A percentile compares a stretch with the other conserved stretches of the same genome.
These are phyloP conservation scores for Peromyscus californicus DNA, from an alignment of 2,113 vertebrate genomes.

Conservation along the genomic window DNA sequence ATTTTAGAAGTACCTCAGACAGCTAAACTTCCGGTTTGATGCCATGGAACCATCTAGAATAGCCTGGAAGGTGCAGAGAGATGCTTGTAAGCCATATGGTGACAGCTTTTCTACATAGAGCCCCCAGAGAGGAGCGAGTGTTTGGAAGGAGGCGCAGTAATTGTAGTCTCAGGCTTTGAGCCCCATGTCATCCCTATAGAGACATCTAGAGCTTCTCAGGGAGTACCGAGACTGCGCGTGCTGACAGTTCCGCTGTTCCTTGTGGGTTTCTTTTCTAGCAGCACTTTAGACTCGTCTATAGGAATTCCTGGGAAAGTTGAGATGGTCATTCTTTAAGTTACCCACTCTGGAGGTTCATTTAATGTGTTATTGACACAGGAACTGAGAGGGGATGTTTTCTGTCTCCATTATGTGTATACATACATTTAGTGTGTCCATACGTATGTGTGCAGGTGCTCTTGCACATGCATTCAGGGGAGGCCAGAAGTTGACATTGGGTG, in stretches of 20 bases:
- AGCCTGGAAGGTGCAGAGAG: background rate
- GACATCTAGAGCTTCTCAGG: background rate
- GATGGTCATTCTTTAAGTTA: slow-evolving; percentile 3
- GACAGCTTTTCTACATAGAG: background rate
- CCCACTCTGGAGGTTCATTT: background rate
- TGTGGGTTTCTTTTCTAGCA: slow-evolving; percentile 22
- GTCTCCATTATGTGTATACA: background rate
- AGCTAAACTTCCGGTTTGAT: background rate
- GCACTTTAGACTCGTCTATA: slow-evolving; percentile 12
- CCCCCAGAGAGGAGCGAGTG: background rate
- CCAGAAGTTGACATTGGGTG: background rate
- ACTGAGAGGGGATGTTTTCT: background rate
- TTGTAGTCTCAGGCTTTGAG: background rate
- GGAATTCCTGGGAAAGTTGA: slow-evolving; percentile 33
- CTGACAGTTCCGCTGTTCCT: background rate
- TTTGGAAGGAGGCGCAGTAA: slow-evolving; percentile 14
- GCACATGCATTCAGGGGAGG: background rate
- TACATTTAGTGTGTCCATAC: background rate
- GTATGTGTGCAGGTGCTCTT: background rate
- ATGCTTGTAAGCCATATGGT: slow-evolving; percentile 18
- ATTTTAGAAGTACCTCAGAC: background rate
- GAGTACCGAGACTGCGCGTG: background rate
- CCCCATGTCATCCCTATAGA: background rate
- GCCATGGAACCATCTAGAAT: background rate
- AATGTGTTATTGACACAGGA: slow-evolving; percentile 44